Evolutionary conservation across 2,888 invertebrate genomes (phyloP).

Genomic region (Subacronicta megacephala): DNA sequence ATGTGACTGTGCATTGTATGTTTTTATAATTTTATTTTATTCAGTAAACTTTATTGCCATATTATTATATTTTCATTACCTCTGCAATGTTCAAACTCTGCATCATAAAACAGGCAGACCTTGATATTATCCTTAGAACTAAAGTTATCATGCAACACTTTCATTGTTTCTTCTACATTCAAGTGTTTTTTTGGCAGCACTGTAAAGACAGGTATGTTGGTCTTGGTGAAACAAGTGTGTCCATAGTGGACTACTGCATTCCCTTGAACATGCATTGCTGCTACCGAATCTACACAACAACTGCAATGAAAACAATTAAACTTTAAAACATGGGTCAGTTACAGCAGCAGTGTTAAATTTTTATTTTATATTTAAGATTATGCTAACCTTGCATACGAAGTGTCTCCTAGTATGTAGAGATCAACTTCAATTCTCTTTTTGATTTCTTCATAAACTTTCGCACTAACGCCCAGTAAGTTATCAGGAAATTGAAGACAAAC

Average conservation of each 20-base stretch:
- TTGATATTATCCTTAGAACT: conserved; percentile 68
- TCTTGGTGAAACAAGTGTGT: conserved; percentile 95
- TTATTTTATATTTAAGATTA: no score
- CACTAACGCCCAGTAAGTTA: conserved; percentile 92
- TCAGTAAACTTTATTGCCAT: not conserved
- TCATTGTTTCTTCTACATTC: conserved; percentile 77
- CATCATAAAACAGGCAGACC: conserved; percentile 91
- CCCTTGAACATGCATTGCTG: conserved; percentile 95
- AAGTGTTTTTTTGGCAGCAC: conserved; percentile 91
- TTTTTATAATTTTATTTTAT: no score
- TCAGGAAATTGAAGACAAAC: conserved; percentile 98
- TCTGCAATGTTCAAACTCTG: conserved; percentile 90
- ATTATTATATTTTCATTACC: conserved; percentile 79
- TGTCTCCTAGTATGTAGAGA: conserved; percentile 96
- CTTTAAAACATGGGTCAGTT: no score
- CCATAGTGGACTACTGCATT: conserved; percentile 98
- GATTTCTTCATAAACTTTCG: conserved; percentile 91
- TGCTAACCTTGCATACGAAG: conserved; percentile 94
- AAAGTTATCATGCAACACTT: conserved; percentile 60
- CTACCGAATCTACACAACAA: conserved; percentile 97
- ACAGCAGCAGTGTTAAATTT: no score
- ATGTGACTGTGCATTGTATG: no score
- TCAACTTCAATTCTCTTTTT: conserved; percentile 83
- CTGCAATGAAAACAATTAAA: conserved; percentile 87
- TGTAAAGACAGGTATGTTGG: conserved; percentile 93